A percentile compares a stretch with the other conserved stretches of the same genome.
phyloP scores from a whole-genome alignment of 2,797 vertebrate species.

The Todus mexicanus region DNA sequence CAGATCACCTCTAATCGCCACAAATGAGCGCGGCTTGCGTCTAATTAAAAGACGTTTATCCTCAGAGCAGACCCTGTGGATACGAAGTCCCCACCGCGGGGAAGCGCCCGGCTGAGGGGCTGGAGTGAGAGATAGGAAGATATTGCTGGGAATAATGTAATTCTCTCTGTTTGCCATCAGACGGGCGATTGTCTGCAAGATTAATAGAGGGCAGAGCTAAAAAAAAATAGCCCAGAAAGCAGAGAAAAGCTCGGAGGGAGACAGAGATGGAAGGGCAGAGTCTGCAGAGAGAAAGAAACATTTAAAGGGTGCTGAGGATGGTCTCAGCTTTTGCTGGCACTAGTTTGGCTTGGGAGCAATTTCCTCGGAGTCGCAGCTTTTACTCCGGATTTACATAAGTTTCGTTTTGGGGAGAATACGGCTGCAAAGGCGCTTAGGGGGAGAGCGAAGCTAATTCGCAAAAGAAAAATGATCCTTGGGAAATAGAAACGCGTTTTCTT shows the following conservation, averaged over 20 bases:
- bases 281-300: background rate
- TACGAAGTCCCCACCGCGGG: background rate
- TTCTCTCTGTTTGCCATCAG: constrained; percentile 14
- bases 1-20: background rate
- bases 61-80: background rate
- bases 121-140: background rate
- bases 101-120: background rate
- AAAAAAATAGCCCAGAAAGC: background rate
- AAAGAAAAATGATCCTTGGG: background rate
- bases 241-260: background rate
- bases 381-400: background rate
- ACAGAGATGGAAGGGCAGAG: background rate
- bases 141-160: background rate
- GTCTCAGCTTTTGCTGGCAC: background rate
- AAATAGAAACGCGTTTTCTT: background rate
- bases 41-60: constrained; percentile 13
- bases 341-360: background rate
- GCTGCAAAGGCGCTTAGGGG: background rate
- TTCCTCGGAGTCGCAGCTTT: background rate
- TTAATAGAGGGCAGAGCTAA: background rate
- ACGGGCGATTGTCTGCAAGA: constrained; percentile 9
- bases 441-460: background rate
- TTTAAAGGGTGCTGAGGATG: background rate
- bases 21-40: background rate
- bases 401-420: background rate